Base-by-base conservation (phyloP, 2,888 invertebrate species). In the Lagria hirta region DNA sequence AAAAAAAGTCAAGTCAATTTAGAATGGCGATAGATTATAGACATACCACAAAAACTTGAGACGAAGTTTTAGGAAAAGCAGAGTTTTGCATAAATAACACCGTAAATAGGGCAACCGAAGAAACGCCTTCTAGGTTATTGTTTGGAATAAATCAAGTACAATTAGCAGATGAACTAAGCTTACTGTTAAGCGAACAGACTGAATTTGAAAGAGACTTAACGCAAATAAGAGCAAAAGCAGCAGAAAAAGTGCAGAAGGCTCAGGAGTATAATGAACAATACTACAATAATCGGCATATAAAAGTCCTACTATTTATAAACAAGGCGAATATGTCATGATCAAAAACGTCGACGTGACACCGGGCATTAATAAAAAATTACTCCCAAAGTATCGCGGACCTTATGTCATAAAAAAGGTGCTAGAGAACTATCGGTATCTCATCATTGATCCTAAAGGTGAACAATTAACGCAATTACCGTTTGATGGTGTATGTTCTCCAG, bases 81-180 rank as follows among this genome's bases (percentile, higher is more conserved):
- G 38, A 42, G 34, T 45, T 50, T 32, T 46, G 52, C n/a, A 28
- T 62, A 3, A 55, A 53, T 28, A 53, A 52, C 16, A 34, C 52
- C 2, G 14, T 48, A 2, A 21, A 16, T 28, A 12, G 28, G 11
- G 27, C 36, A 1, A 46, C 45, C 2, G 43, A 14, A 42, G 43
- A 36, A 49, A 51, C 29, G 3, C 35, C 41, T 6, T n/a, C 13
- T 23, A 16, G 8, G 2, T 24, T 35, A 17, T 29, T 37, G 11
- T 62, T 60, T 30, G 62, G 62, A 2, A 24, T 55, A 5, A 22
- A 53, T 21, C 61, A 64, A 32, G n/a, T n/a, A n/a, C n/a, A n/a
- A n/a, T n/a, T n/a, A n/a, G n/a, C n/a, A n/a, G n/a, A n/a, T n/a
- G n/a, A n/a, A n/a, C n/a, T n/a, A n/a, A n/a, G n/a, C n/a, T n/a